These are phyloP conservation scores for Dendroctonus valens DNA, from an alignment of 1,140 invertebrate genomes.

Conservation along the genomic window DNA sequence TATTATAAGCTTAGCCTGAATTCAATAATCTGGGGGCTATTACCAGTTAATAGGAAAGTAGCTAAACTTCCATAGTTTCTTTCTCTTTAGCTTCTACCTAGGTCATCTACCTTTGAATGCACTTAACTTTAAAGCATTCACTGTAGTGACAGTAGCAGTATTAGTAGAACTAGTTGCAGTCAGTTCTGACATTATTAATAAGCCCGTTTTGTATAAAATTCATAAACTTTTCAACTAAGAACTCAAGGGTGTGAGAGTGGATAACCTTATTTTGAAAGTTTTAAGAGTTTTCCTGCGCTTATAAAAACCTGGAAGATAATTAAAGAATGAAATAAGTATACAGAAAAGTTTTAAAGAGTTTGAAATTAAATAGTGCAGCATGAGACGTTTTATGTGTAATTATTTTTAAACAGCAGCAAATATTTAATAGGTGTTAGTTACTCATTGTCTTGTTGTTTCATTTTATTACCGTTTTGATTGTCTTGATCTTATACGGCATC, in stretches of 20 bases:
- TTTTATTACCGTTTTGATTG: slow-evolving; percentile 10
- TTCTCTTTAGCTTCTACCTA: too few relatives aligned
- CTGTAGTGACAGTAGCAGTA: background rate
- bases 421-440: slow-evolving; percentile 20
- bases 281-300: slow-evolving; percentile 23
- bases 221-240: slow-evolving; percentile 21
- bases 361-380: slow-evolving; percentile 28
- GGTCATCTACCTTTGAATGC: too few relatives aligned
- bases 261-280: slow-evolving; percentile 21
- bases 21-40: background rate
- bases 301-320: slow-evolving; percentile 27
- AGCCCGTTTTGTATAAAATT: slow-evolving; percentile 7
- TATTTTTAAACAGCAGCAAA: slow-evolving; percentile 19
- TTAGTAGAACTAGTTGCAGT: background rate
- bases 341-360: slow-evolving; percentile 30
- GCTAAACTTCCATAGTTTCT: too few relatives aligned
- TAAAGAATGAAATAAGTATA: slow-evolving; percentile 30
- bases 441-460: slow-evolving; percentile 1
- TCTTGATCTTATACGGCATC: background rate
- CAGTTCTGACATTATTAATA: background rate
- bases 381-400: slow-evolving; percentile 29
- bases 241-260: slow-evolving; percentile 16
- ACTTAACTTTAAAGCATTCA: too few relatives aligned
- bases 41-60: too few relatives aligned
- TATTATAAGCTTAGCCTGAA: background rate